Conservation (phyloP, 2,888 invertebrate species). For the Athalia rosae region DNA sequence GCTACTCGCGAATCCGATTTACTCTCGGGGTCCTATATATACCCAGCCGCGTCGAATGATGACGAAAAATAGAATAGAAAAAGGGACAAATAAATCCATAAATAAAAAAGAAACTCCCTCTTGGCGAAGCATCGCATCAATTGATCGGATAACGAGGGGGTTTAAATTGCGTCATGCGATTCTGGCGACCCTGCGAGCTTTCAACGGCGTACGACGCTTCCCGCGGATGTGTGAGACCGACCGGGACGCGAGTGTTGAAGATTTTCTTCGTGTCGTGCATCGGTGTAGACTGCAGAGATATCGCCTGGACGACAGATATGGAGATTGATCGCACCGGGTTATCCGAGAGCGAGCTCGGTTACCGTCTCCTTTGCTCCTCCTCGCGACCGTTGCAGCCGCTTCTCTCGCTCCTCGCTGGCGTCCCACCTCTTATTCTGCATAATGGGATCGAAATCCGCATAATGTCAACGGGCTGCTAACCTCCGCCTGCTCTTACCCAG, state of each 20-base stretch:
- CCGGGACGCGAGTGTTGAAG: too few species aligned
- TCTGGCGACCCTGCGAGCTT: neutral
- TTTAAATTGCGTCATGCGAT: too few species aligned
- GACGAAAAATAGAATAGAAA: too few species aligned
- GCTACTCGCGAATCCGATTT: too few species aligned
- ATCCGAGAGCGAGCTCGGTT: constrained; percentile 52
- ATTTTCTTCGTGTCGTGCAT: neutral
- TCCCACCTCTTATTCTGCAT: constrained; percentile 7
- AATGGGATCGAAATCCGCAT: constrained; percentile 43
- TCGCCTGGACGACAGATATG: constrained; percentile 59
- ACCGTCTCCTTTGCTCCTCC: neutral
- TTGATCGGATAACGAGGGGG: too few species aligned
- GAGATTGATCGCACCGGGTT: constrained; percentile 68
- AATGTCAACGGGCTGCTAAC: constrained; percentile 38
- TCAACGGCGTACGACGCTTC: neutral
- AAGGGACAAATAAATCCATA: too few species aligned
- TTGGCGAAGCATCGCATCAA: too few species aligned
- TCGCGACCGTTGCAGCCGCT: neutral
- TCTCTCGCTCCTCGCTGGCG: constrained; percentile 8
- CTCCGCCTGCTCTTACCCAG: constrained; percentile 18
- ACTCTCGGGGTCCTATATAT: too few species aligned
- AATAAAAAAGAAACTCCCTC: too few species aligned
- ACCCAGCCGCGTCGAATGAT: too few species aligned
- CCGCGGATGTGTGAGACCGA: too few species aligned
- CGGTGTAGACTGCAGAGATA: constrained; percentile 46